These are phyloP conservation scores for Mastigias papua DNA, from an alignment of 30 jellyfish, hydroid and myxozoan genomes.

Conservation along the genomic window DNA sequence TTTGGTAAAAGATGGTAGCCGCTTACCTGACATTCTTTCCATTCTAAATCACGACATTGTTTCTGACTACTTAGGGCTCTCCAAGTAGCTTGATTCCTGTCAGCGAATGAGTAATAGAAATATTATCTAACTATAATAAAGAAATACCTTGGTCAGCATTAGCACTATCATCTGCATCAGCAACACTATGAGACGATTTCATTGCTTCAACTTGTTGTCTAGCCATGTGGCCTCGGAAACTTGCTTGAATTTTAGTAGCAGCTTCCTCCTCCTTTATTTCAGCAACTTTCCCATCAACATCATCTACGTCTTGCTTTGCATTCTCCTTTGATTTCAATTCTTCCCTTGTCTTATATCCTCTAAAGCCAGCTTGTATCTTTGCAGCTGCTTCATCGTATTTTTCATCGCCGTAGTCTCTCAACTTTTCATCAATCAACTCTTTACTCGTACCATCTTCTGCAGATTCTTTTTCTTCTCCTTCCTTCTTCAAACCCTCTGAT, in stretches of 20 bases:
- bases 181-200: conserved; percentile 25
- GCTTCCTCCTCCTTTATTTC: conserved; percentile 79
- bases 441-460: conserved; percentile 33
- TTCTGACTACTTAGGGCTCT: too few species aligned
- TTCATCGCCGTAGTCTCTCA: conserved; percentile 33
- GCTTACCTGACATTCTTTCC: too few species aligned
- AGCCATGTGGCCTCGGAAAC: conserved; percentile 93
- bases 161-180: conserved; percentile 21
- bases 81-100: too few species aligned
- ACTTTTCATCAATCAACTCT: conserved; percentile 6
- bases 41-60: too few species aligned
- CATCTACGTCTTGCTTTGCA: not conserved
- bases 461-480: conserved; percentile 19
- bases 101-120: too few species aligned
- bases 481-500: conserved; percentile 9
- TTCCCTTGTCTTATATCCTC: conserved; percentile 74
- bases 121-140: not conserved
- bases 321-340: conserved; percentile 20
- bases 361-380: conserved; percentile 75
- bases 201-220: conserved; percentile 73
- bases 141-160: conserved; percentile 18
- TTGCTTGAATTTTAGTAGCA: conserved; percentile 83
- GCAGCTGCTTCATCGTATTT: conserved; percentile 70
- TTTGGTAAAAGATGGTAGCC: too few species aligned
- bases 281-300: conserved; percentile 1